A percentile compares a stretch with the other conserved stretches of the same genome.
phyloP scores from a whole-genome alignment of 2,888 invertebrate genomes.

The Platynereis dumerilii region DNA sequence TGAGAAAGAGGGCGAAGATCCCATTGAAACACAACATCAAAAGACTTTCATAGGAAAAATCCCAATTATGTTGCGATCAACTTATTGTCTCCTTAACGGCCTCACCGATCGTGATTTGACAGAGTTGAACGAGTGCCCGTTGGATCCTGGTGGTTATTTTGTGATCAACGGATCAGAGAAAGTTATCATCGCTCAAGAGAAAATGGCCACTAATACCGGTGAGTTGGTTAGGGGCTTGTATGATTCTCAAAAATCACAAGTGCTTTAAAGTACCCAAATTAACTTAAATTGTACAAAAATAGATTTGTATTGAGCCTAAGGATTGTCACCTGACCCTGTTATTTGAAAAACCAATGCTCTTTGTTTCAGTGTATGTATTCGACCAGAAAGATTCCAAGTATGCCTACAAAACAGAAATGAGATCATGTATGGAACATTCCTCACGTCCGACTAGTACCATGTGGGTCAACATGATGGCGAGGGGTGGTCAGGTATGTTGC shows the following conservation, averaged over 20 bases:
- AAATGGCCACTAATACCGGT: slow-evolving; percentile 98
- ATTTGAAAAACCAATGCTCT: too few species aligned
- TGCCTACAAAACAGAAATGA: slow-evolving; percentile 97
- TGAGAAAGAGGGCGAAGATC: slow-evolving; percentile 83
- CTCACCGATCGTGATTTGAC: slow-evolving; percentile 98
- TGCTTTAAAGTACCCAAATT: too few species aligned
- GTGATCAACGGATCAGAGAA: slow-evolving; percentile 99
- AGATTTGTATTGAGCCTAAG: too few species aligned
- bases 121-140: slow-evolving; percentile 97
- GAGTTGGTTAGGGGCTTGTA: background rate
- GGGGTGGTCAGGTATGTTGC: slow-evolving; percentile 79
- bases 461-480: slow-evolving; percentile 99
- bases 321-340: too few species aligned
- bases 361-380: slow-evolving; percentile 92
- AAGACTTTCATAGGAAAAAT: slow-evolving; percentile 86
- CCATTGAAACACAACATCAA: slow-evolving; percentile 76
- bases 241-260: too few species aligned
- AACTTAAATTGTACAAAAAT: too few species aligned
- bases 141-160: slow-evolving; percentile 99
- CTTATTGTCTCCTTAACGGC: slow-evolving; percentile 93
- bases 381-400: slow-evolving; percentile 99
- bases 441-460: slow-evolving; percentile 95
- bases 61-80: slow-evolving; percentile 98
- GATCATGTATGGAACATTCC: slow-evolving; percentile 89
- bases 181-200: slow-evolving; percentile 97